These are phyloP conservation scores for Leptothorax acervorum DNA, from an alignment of 2,888 invertebrate species.

Conservation along the genomic window DNA sequence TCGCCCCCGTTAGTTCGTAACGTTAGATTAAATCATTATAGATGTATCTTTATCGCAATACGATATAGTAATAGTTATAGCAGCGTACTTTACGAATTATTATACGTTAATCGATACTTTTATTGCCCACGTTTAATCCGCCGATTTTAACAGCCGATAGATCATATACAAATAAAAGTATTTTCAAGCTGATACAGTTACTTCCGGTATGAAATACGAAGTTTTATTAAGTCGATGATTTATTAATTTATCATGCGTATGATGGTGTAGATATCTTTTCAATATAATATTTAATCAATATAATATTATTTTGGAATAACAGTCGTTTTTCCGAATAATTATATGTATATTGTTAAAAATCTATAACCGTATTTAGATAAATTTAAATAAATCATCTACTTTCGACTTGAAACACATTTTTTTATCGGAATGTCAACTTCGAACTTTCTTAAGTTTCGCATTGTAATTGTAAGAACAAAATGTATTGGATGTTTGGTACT, in stretches of 20 bases:
- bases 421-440: neutral
- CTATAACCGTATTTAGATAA: neutral
- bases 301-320: neutral
- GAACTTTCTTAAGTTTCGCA: constrained; percentile 42
- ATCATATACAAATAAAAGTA: constrained; percentile 2
- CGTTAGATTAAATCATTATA: constrained; percentile 55
- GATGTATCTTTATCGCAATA: constrained; percentile 34
- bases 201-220: neutral
- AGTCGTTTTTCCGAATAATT: neutral
- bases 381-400: neutral
- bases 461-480: constrained; percentile 71
- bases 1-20: constrained; percentile 63
- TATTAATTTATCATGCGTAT: neutral
- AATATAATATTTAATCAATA: neutral
- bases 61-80: constrained; percentile 30
- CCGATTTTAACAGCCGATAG: constrained; percentile 18
- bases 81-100: constrained; percentile 16
- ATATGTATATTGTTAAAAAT: neutral
- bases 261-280: constrained; percentile 11
- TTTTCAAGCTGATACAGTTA: neutral
- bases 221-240: constrained; percentile 1
- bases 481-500: constrained; percentile 75
- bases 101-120: constrained; percentile 29
- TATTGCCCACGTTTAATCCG: neutral
- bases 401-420: constrained; percentile 25